Percentiles rank a stretch among this genome's conserved stretches.
Conservation (phyloP, 2,797 vertebrate species). For the Gallirallus australis region DNA sequence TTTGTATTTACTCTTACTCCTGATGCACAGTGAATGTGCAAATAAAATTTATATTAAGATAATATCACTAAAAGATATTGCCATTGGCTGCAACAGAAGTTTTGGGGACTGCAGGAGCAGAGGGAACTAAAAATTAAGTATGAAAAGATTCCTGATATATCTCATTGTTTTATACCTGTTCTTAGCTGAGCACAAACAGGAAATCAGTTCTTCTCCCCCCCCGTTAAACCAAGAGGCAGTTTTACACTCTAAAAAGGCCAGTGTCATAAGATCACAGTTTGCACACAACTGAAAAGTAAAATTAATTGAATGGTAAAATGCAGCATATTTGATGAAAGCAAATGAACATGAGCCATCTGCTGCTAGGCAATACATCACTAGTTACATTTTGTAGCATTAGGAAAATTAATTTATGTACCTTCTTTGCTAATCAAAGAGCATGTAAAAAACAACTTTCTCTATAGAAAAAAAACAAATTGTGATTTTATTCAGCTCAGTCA, state of each 20-base stretch:
- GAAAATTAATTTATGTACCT: neutral
- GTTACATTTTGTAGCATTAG: neutral
- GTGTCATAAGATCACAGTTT: neutral
- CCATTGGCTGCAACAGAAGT: neutral
- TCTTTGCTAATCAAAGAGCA: neutral
- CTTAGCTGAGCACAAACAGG: neutral
- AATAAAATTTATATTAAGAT: neutral
- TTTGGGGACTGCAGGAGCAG: neutral
- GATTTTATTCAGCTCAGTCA: neutral
- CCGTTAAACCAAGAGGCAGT: neutral
- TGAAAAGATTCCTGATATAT: neutral
- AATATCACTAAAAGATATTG: neutral
- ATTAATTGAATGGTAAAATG: neutral
- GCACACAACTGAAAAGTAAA: neutral
- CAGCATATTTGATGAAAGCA: neutral
- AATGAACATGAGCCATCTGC: neutral
- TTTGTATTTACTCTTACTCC: neutral
- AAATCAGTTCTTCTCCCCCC: neutral
- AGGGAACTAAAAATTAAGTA: neutral
- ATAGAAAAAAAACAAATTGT: neutral
- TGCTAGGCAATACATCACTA: neutral
- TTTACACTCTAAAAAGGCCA: neutral
- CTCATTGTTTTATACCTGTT: neutral
- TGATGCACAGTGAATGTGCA: neutral
- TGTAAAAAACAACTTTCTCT: neutral